phyloP scores from a whole-genome alignment of 1,140 invertebrate genomes.

The Amyelois transitella region DNA sequence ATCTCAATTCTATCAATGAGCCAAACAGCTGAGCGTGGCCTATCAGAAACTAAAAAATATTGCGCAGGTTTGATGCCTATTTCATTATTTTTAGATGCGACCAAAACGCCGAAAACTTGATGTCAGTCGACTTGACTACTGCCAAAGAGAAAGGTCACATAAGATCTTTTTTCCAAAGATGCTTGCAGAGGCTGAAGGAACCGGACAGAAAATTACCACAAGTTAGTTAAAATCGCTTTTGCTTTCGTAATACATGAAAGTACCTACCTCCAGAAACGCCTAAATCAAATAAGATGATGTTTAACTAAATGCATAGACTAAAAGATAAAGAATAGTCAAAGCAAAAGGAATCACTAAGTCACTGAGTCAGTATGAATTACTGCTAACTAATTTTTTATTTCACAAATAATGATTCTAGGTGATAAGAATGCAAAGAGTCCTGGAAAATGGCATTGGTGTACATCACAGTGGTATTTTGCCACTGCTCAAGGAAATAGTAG shows the following conservation, averaged over 20 bases:
- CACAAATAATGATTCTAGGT: constrained; percentile 63
- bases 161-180: constrained; percentile 87
- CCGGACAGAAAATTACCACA: constrained; percentile 93
- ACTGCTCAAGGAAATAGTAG: constrained; percentile 98
- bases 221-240: constrained; percentile 67
- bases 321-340: no score
- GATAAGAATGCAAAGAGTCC: constrained; percentile 82
- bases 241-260: no score
- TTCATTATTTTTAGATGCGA: constrained; percentile 79
- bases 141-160: constrained; percentile 89
- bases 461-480: constrained; percentile 98
- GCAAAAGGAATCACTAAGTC: no score
- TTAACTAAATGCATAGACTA: no score
- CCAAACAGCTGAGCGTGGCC: no score
- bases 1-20: no score
- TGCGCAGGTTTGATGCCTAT: no score
- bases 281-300: neutral
- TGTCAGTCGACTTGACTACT: constrained; percentile 87
- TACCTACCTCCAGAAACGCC: no score
- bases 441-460: constrained; percentile 94
- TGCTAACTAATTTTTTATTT: neutral
- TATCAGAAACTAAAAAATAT: no score
- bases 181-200: constrained; percentile 88
- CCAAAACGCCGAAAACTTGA: constrained; percentile 82
- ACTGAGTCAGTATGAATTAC: no score